phyloP scores from a whole-genome alignment of 2,797 vertebrate genomes.

The Arvicola amphibius region DNA sequence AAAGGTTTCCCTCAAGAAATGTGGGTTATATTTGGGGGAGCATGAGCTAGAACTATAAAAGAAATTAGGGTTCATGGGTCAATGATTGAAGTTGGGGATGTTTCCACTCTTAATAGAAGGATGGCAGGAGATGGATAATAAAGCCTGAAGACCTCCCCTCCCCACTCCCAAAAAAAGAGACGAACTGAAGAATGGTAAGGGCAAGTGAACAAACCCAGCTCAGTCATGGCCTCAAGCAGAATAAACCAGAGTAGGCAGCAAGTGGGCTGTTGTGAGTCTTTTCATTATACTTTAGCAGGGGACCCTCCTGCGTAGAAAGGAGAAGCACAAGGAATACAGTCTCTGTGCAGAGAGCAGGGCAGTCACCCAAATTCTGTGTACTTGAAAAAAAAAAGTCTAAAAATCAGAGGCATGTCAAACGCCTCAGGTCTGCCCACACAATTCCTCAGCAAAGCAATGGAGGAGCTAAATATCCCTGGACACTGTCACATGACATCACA shows the following conservation, averaged over 20 bases:
- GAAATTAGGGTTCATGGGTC: background rate
- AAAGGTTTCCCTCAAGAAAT: background rate
- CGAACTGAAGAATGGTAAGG: accelerated
- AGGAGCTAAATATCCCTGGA: background rate
- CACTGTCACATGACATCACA: background rate
- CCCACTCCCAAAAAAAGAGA: background rate
- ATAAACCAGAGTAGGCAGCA: background rate
- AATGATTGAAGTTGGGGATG: background rate
- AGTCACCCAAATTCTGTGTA: background rate
- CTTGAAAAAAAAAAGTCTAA: background rate
- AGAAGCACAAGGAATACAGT: background rate
- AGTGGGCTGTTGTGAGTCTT: background rate
- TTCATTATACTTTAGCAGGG: background rate
- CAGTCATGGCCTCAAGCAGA: background rate
- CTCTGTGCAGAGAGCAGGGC: background rate
- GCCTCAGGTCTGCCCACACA: background rate
- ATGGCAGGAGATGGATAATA: background rate
- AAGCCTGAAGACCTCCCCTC: background rate
- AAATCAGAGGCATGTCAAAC: background rate
- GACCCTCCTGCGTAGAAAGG: background rate
- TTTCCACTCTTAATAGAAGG: background rate
- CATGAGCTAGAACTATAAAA: accelerated
- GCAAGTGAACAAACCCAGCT: background rate
- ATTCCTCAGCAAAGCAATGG: background rate
- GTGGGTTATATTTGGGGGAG: background rate